Base-by-base conservation (phyloP, 2,888 invertebrate species). In the Acanthacorydalis orientalis region DNA sequence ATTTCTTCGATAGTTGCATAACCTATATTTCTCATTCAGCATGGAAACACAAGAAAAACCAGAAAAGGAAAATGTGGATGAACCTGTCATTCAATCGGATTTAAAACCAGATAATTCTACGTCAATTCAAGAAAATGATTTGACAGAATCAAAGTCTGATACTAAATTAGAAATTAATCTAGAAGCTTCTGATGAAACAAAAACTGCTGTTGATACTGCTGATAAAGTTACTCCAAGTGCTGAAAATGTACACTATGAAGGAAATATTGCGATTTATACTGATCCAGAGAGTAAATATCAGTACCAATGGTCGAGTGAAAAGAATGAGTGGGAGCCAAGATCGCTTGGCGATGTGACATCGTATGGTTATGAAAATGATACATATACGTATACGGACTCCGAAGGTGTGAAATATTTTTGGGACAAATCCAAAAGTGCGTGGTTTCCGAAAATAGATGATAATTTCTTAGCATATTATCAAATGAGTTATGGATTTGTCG, bases 381-480 rank as follows among this genome's bases (percentile, higher is more conserved):
- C 81, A 45, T 82, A 85, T 57, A 78, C 80, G 9, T 89, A 87
- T 57, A 84, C 81, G 7, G 90, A 90, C 60, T 65, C 72, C 46
- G 96, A 97, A 72, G 95, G 93, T 1, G 81, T 83, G 0, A 81
- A 83, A 51, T 92, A 79, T 64, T 85, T 95, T 60, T 97, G 92
- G 91, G 93, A 97, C 67, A 73, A 72, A 23, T 78, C 78, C 37
- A 93, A 87, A 63, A 83, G 78, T 59, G 95, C 93, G 4, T 98
- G 96, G 95, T 86, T 96, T 67, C 96, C 96, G 1, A 91, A 90
- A 75, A 78, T 97, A 51, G 91, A 95, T 69, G 93, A 93, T 58
- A 91, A 97, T 57, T 97, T 97, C 60, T 77, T 97, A 70, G 97
- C 96, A 1, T 75, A 76, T 48, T 98, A 98, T 69, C 95, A 97